Evolutionary conservation across 2,113 vertebrate genomes (phyloP), one percentile per base, ranked within the genome.

Genomic region (Eulemur rufifrons): DNA sequence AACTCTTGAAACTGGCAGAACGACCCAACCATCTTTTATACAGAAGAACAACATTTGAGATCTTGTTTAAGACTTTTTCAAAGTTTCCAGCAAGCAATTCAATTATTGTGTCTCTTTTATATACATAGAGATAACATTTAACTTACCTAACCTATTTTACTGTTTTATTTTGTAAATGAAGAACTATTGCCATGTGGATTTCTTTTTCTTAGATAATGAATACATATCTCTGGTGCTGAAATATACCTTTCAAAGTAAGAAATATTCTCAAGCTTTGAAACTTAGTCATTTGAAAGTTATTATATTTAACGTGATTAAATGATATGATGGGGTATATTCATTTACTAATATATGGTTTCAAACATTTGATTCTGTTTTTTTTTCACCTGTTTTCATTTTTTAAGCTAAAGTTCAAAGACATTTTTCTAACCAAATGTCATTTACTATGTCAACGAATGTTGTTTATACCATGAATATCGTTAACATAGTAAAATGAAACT

Each of bases 401-500:
- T 86, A 61, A 95, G 66, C 42, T 74, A n/a, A 85, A 97, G 95
- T 95, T 96, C 91, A 95, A 94, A 97, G 95, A 84, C 68, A 93
- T 97, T 94, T 97, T 97, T 91, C 83, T 54, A 94, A 84, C 83
- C 74, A 77, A 94, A 90, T 96, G 91, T 93, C 71, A 81, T 84
- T 94, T 95, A 73, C 93, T 89, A 59, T 91, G 39, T 71, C 91
- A 47, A 47, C 1, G 1, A 61, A 86, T 56, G 68, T 86, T 95
- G 82, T 92, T 94, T 95, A 71, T 92, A 68, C 68, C 17, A 0
- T 25, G 86, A 89, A 85, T 76, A 84, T 47, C 84, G 45, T 93
- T 88, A 73, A 56, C 42, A 13, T 14, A 42, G 63, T 71, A 23
- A 96, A 82, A 68, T 63, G 84, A 91, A 95, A 69, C 69, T 56